Conservation (phyloP, 2,888 invertebrate species). For the Sinotaia quadrata region DNA sequence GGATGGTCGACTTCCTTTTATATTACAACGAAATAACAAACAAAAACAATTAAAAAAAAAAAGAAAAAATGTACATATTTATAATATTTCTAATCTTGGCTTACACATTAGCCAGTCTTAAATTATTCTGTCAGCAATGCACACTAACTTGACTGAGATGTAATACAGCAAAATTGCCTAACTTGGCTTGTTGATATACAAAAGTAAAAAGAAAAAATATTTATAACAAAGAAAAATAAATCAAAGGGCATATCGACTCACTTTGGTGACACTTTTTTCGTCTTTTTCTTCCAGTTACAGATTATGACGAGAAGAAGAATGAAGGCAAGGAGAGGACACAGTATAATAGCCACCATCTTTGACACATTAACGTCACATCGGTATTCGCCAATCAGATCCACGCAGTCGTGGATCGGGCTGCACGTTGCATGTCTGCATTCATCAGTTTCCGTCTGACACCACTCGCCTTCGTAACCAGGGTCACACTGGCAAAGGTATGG, state of each 20-base stretch:
- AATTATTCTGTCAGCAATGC: too few relatives aligned
- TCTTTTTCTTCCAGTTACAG: neutral
- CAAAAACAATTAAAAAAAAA: too few relatives aligned
- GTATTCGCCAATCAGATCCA: conserved; percentile 1
- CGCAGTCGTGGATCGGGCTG: conserved; percentile 5
- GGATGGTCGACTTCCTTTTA: too few relatives aligned
- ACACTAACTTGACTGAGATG: too few relatives aligned
- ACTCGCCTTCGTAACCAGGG: conserved; percentile 15
- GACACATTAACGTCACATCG: neutral
- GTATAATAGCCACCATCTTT: neutral
- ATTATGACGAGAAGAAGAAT: neutral
- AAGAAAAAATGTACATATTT: too few relatives aligned
- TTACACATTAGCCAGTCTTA: too few relatives aligned
- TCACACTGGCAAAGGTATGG: conserved; percentile 2
- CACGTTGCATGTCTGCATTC: neutral
- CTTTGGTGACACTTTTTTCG: neutral
- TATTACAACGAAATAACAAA: too few relatives aligned
- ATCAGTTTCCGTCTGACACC: conserved; percentile 4
- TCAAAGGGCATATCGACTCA: neutral
- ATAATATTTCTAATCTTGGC: too few relatives aligned
- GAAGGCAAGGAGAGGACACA: neutral
- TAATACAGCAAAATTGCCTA: too few relatives aligned
- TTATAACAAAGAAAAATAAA: neutral
- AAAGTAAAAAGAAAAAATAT: too few relatives aligned
- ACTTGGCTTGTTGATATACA: too few relatives aligned